Base-by-base conservation (phyloP, 1,140 invertebrate species). In the Sarcophaga peregrina region DNA sequence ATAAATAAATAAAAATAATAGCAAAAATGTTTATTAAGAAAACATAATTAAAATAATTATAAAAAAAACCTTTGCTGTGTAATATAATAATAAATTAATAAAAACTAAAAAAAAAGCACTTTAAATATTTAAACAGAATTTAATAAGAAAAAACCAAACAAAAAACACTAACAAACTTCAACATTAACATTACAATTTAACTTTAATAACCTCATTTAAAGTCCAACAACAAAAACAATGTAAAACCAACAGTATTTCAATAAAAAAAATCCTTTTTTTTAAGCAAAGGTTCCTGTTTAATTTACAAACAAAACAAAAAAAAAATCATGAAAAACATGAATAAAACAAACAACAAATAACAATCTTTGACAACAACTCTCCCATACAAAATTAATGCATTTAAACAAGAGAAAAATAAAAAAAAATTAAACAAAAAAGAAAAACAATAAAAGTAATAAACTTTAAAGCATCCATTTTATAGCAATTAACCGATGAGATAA, bases 391-490 rank as follows among this genome's bases (percentile, higher is more conserved):
- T 68, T 68, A 68, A 20, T 68, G 62, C 62, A 68, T 68, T 68
- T 68, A 68, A 37, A 20, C 17, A 68, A 68, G 15, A 68, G 15
- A 62, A 62, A 1, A 62, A 62, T 15, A 62, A 68, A 0, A 37
- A 37, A 37, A 68, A 68, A 68, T 1, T 3, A 20, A 68, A 68
- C 1, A 68, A 68, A 68, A 8, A 20, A 9, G 10, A 20, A 68
- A 68, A 68, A 20, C 17, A 68, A 3, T 0, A 25, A 68, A 68
- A 20, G 7, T n/a, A n/a, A n/a, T n/a, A n/a, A n/a, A 68, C 17
- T 20, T 68, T 68, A 68, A 20, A 68, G 62, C 62, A 68, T 68
- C 62, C 9, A 68, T 68, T 68, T 78, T 78, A 78, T 78, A 78
- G 47, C 15, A 17, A 78, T 78, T 78, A 50, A 78, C 45, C 50